These are phyloP conservation scores for Channa maculata DNA, from an alignment of 2,113 vertebrate genomes.

Conservation along the genomic window DNA sequence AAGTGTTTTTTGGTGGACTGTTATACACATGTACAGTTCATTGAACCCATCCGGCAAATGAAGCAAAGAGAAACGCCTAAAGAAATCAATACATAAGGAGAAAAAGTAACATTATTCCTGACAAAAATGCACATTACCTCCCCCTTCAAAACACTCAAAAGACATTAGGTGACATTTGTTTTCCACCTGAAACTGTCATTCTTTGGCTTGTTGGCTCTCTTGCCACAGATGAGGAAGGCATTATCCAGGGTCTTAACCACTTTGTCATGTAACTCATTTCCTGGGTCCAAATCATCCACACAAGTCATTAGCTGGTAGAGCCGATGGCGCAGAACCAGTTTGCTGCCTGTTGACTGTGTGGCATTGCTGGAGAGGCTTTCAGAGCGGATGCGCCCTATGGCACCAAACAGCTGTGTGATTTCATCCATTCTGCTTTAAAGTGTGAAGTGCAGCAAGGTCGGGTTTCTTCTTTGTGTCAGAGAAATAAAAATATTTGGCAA, in stretches of 20 bases:
- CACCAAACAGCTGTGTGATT: conserved; percentile 40
- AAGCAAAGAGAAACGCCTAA: not conserved
- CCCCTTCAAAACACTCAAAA: not conserved
- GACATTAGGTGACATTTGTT: not conserved
- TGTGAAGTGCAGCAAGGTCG: not conserved
- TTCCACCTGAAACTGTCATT: conserved; percentile 75
- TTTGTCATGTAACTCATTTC: conserved; percentile 75
- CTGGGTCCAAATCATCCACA: conserved; percentile 79
- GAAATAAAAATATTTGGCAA: too few species aligned
- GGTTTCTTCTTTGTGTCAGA: not conserved
- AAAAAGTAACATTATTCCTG: not conserved
- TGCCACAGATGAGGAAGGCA: conserved; percentile 79
- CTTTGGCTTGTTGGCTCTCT: conserved; percentile 49
- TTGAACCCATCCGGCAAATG: not conserved
- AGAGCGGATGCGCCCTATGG: conserved; percentile 48
- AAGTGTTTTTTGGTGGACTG: not conserved
- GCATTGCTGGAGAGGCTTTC: conserved; percentile 71
- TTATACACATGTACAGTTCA: not conserved
- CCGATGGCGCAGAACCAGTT: conserved; percentile 78
- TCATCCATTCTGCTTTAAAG: conserved; percentile 55
- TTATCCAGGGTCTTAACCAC: conserved; percentile 81
- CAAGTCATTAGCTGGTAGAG: conserved; percentile 82
- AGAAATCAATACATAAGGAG: not conserved
- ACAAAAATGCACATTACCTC: not conserved
- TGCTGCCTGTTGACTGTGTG: conserved; percentile 71